Base-by-base conservation (phyloP, 2,888 invertebrate genomes). In the Enchytraeus crypticus region DNA sequence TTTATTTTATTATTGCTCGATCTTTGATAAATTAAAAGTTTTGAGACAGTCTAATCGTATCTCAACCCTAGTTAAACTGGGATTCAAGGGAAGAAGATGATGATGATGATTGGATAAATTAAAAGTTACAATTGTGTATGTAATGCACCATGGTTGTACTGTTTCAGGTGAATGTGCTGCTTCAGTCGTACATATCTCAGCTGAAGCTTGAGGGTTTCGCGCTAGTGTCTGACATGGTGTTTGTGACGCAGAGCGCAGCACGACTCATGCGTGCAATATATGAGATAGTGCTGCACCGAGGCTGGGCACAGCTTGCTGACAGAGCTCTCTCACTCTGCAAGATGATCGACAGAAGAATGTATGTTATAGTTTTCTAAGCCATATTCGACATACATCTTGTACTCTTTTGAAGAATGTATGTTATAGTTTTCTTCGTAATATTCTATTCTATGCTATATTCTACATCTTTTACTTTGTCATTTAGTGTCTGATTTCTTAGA, bases 181-280 rank as follows among this genome's bases (percentile, higher is more conserved):
- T 69, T 0, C 96, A 98, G 79, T 95, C 97, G 0, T 98, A 96
- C 81, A 97, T 99, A 66, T 98, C 97, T 0, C 96, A 97, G 79
- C 80, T 99, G 69, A 97, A 96, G 80, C 82, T 99, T 59, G 98
- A 99, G 57, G 97, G 98, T 0, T 97, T 99, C 79, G 96, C 97
- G 0, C 82, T 98, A 2, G 96, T 97, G 91, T 90, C 95, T 0
- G 98, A 98, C 78, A 98, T 98, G 97, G 93, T 97, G 3, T 99
- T 92, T 77, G 91, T 98, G 0, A 96, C 97, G 0, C 98, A 99
- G 80, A 95, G 93, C 0, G 98, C 98, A 0, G 88, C 90, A 2
- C 84, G 98, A 53, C 83, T 98, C 51, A 88, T 98, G 84, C 82
- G 98, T 64, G 97, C 98, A 0, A 92, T 99, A 68, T 97, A 88